Conservation (phyloP, 1,140 invertebrate species). For the Cataglyphis hispanica region DNA sequence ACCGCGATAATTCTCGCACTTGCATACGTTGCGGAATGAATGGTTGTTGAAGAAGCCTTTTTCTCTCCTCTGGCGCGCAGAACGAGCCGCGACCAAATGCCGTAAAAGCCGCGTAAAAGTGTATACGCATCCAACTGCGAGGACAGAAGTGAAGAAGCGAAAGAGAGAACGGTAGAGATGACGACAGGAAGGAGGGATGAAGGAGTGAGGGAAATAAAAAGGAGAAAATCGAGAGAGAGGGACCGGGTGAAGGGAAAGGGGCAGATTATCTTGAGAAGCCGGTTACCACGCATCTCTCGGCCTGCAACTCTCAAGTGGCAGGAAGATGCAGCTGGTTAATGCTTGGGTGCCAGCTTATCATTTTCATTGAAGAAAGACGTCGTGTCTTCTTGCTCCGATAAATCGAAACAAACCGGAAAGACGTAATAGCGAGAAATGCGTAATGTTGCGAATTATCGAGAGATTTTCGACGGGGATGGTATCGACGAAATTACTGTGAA, state of each 20-base stretch:
- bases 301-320: constrained; percentile 48
- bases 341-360: constrained; percentile 39
- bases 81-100: constrained; percentile 73
- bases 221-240: neutral
- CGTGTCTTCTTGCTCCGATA: constrained; percentile 1
- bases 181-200: constrained; percentile 19
- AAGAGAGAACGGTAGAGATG: constrained; percentile 37
- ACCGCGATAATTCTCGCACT: constrained; percentile 55
- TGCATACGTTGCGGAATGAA: constrained; percentile 70
- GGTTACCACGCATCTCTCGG: constrained; percentile 37
- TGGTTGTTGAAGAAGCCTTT: constrained; percentile 34
- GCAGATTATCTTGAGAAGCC: constrained; percentile 58
- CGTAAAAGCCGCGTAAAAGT: constrained; percentile 74
- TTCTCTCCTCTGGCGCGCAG: constrained; percentile 55
- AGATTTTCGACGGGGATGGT: neutral
- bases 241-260: constrained; percentile 28
- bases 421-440: neutral
- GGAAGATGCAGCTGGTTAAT: constrained; percentile 57
- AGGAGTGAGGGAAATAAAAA: constrained; percentile 35
- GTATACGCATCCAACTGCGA: constrained; percentile 56
- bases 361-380: constrained; percentile 42
- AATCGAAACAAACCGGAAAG: constrained; percentile 10
- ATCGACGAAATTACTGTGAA: neutral
- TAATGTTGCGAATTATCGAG: constrained; percentile 26
- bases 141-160: constrained; percentile 49